Base-by-base conservation (phyloP, 2,113 vertebrate species). In the Elgaria multicarinata region DNA sequence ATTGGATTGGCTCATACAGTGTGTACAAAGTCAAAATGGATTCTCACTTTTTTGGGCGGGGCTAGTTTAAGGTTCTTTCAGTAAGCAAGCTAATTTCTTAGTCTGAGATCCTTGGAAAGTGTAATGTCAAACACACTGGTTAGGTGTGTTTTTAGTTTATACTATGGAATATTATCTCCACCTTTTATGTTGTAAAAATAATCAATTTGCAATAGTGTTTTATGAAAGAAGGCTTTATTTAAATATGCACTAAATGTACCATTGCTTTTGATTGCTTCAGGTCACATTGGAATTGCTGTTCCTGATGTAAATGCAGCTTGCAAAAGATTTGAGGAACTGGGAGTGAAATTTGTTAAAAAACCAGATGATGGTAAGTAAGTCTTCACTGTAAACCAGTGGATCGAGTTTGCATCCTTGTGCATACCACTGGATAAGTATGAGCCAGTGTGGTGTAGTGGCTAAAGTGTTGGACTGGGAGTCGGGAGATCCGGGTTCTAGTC, bases 331-430 rank as follows among this genome's bases (percentile, higher is more conserved):
- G 98, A 99, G 96, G 98, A 99, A 18, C 96, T 99, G 72, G 98
- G 98, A 93, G 98, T 99, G 88, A 98, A 98, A 86, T 99, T 99
- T 95, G 98, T 99, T 76, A 99, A 99, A 97, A 99, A 98, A 93
- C 98, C 98, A 4, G 98, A 99, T 89, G 98, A 99, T 84, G 99
- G 99, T 99, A 93, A 97, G 99, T 99, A 93, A 97, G 97, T 94
- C 72, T 91, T 89, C 0, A 36, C 66, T 64, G 36, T 79, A 39
- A 53, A 75, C n/a, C 0, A 66, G 1, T 76, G 16, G 22, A 31
- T 72, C n/a, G 6, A 14, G 20, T 33, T 72, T 39, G 3, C 71
- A 72, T 16, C 18, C 13, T 39, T 72, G 14, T 33, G 33, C 33
- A 10, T 33, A 6, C 12, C 42, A 4, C 24, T 46, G 75, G 42